Evolutionary conservation across 37 sponge, comb jelly and placozoan genomes (phyloP).

Genomic region (Agelas oroides): DNA sequence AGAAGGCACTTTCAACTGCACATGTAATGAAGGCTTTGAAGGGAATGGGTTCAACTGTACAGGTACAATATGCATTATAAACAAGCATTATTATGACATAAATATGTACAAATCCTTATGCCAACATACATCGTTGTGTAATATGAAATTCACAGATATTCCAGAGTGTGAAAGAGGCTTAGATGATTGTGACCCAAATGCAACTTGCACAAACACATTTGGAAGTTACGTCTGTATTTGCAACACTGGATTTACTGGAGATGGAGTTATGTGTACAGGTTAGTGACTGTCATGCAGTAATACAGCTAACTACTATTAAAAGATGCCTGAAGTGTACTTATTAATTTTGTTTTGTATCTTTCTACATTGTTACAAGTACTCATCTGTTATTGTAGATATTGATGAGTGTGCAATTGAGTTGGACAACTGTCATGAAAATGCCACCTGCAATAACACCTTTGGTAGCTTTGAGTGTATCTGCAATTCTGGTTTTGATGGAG

Average conservation of each 20-base stretch:
- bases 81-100: too few species aligned
- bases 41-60: slow-evolving; percentile 20
- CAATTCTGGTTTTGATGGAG: slow-evolving; percentile 32
- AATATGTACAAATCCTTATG: too few species aligned
- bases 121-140: too few species aligned
- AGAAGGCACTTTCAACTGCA: background rate
- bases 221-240: slow-evolving; percentile 2
- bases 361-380: too few species aligned
- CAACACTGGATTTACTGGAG: background rate
- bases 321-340: background rate
- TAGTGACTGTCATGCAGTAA: background rate
- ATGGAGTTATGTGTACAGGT: slow-evolving; percentile 39
- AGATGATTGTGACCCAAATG: too few species aligned
- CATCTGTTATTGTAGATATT: slow-evolving; percentile 15
- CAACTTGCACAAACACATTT: background rate
- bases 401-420: slow-evolving; percentile 31
- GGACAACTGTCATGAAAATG: slow-evolving; percentile 25
- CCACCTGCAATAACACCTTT: slow-evolving; percentile 26
- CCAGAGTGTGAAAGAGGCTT: too few species aligned
- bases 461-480: slow-evolving; percentile 46
- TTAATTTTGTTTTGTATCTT: too few species aligned
- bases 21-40: background rate
- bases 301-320: too few species aligned
- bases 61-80: too few species aligned
- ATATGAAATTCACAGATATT: too few species aligned